Percentiles rank a stretch among this genome's conserved stretches.
These are phyloP conservation scores for Synanthedon tipuliformis DNA, from an alignment of 2,888 invertebrate species.

Conservation along the genomic window DNA sequence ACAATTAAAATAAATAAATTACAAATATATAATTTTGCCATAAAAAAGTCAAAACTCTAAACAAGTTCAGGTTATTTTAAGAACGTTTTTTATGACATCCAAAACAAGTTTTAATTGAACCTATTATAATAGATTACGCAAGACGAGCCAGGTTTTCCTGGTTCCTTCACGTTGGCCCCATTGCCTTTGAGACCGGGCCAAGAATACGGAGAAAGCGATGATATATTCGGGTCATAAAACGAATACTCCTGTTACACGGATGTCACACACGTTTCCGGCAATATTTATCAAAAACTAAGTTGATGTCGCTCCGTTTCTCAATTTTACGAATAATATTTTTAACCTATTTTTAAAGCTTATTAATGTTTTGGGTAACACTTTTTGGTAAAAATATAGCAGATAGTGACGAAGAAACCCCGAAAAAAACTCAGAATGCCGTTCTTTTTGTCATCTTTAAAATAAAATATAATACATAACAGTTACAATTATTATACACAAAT, in stretches of 20 bases:
- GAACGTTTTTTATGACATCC: background rate
- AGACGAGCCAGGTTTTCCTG: constrained; percentile 36
- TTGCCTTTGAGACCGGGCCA: constrained; percentile 56
- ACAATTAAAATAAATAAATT: no score
- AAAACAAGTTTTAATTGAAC: background rate
- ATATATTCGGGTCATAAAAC: constrained; percentile 31
- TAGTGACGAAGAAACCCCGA: no score
- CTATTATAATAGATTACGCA: constrained; percentile 3
- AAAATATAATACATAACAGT: no score
- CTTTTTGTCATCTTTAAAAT: no score
- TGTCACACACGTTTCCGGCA: constrained; percentile 37
- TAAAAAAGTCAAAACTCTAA: no score
- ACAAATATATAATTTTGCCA: no score
- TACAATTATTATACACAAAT: no score
- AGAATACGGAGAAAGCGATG: constrained; percentile 50
- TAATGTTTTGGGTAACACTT: no score
- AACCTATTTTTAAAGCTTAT: no score
- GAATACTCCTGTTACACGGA: constrained; percentile 25
- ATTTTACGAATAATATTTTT: background rate
- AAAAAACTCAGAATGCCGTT: no score
- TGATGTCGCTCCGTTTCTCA: constrained; percentile 11
- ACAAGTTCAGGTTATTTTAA: no score
- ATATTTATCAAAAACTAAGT: constrained; percentile 27
- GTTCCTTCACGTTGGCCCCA: constrained; percentile 39
- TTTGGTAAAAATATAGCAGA: no score